Conservation (phyloP, 2,797 vertebrate genomes). For the Momotus momota region DNA sequence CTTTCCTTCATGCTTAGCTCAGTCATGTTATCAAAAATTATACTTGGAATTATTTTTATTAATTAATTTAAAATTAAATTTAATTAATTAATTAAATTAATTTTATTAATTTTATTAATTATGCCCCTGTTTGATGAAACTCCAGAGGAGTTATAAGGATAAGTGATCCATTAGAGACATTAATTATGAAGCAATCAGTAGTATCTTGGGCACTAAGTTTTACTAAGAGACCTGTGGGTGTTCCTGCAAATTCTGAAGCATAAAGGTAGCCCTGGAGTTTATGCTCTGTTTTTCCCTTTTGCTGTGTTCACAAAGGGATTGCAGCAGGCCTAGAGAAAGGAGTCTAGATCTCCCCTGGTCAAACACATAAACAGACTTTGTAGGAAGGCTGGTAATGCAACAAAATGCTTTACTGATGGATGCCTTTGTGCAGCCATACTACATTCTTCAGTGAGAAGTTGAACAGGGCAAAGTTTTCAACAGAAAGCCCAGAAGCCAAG, state of each 20-base stretch:
- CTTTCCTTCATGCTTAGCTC: neutral
- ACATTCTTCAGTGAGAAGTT: neutral
- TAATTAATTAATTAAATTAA: too few species aligned
- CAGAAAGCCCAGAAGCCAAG: neutral
- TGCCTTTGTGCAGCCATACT: neutral
- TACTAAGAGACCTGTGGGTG: neutral
- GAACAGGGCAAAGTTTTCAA: neutral
- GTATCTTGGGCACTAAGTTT: neutral
- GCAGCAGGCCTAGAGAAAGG: neutral
- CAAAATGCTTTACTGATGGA: neutral
- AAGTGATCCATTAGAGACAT: neutral
- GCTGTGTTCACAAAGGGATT: neutral
- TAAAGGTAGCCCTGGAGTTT: neutral
- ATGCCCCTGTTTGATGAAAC: neutral
- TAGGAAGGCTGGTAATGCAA: neutral
- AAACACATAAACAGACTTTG: neutral
- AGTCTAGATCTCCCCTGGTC: neutral
- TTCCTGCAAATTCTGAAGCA: conserved; percentile 35
- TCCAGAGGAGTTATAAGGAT: neutral
- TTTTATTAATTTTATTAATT: neutral
- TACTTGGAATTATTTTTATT: neutral
- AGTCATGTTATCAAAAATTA: neutral
- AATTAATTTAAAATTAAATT: too few species aligned
- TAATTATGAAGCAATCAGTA: neutral
- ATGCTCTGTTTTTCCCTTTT: neutral